Percentiles rank a stretch among this genome's conserved stretches.
Conservation (phyloP, 2,113 vertebrate genomes). For the Melanocharis versteri region DNA sequence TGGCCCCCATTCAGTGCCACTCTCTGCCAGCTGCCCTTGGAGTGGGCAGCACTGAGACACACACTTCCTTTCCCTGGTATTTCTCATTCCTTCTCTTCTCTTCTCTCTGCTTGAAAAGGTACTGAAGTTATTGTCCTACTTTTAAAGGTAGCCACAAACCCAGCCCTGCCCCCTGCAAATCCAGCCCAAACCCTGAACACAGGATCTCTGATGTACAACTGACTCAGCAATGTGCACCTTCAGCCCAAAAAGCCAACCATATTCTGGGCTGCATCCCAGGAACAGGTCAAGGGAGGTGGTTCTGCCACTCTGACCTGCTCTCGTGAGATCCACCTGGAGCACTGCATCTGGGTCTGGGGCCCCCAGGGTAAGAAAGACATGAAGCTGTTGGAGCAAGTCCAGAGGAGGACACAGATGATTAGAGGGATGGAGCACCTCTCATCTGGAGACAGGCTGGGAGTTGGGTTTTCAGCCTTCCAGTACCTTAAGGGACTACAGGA, state of each 20-base stretch:
- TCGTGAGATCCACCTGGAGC: neutral
- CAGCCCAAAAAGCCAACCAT: neutral
- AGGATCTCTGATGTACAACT: neutral
- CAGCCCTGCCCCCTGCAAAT: neutral
- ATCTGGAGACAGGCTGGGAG: neutral
- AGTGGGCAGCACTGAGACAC: neutral
- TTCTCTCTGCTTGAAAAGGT: neutral
- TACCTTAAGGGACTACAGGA: neutral
- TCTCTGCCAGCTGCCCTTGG: neutral
- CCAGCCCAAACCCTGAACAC: neutral
- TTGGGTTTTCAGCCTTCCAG: neutral
- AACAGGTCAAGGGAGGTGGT: neutral
- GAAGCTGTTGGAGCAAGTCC: neutral
- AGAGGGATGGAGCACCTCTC: neutral
- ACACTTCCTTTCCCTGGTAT: neutral
- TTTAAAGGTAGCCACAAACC: neutral
- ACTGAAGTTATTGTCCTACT: neutral
- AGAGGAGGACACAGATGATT: neutral
- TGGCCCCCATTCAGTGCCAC: neutral
- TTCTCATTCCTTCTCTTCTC: neutral
- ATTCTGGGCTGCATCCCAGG: neutral
- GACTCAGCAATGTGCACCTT: neutral
- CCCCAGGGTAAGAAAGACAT: rapidly evolving
- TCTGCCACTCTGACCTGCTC: neutral
- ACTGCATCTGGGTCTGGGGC: too few relatives aligned